Evolutionary conservation across 2,888 invertebrate species (phyloP), one percentile per base, ranked within the genome.

Genomic region (Nephrocerus scutellatus): DNA sequence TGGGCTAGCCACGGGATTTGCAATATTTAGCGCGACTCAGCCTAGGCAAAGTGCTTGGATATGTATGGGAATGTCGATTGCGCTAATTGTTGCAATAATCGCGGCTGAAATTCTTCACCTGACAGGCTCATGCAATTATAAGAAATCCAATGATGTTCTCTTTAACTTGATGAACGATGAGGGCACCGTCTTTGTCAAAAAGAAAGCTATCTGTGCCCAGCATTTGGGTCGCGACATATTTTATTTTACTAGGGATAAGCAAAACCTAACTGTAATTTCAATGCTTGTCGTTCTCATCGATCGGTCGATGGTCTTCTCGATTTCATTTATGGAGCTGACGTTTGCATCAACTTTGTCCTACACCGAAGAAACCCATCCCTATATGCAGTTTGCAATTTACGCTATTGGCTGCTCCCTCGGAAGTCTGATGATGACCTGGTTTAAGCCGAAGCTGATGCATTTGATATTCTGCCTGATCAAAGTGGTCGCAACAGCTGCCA

Each of bases 161-260:
- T 60, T 58, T 15, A 54, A 61, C 44, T 47, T 61, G 12, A 43
- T 61, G 15, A 61, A 61, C 33, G 62, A 61, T 26, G 61, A 61
- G 31, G 51, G 54, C 12, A 36, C 58, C 23, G 50, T 56, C 3
- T 61, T 57, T 15, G 46, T 56, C 32, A 50, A 50, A 1, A 54
- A 45, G 3, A 53, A 51, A 34, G 43, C 61, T 1, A 39, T 61
- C 4, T 39, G 51, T 6, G 53, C 54, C 0, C 52, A 58, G 16
- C 62, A 60, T 43, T 52, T 52, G 33, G 55, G 45, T 7, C 51
- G 62, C 4, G 33, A 31, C 3, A 61, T 61, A 8, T 61, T 59
- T 20, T 44, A 45, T 2, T 33, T 62, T 9, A 35, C 34, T 39
- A 39, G 41, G 8, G 61, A 52, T 41, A 47, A 53, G 4, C 61